Base-by-base conservation (phyloP, 2,888 invertebrate species). In the Ischnura elegans region DNA sequence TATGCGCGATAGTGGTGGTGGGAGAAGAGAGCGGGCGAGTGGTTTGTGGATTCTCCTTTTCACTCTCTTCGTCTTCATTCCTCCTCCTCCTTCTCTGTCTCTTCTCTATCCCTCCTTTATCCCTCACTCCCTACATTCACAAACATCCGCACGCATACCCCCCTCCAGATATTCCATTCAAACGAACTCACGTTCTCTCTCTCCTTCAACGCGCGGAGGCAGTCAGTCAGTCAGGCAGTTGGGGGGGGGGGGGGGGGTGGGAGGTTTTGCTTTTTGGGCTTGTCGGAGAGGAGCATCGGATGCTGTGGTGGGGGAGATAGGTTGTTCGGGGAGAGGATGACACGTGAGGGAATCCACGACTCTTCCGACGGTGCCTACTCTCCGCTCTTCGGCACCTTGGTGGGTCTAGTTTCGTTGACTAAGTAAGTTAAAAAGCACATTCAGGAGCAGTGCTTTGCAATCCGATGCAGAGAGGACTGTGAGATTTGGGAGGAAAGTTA, bases 11-110 rank as follows among this genome's bases (percentile, higher is more conserved):
- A n/a, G n/a, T n/a, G n/a, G 87, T 36, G 29, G 29, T 51, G 29
- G 19, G 51, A 2, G 47, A 36, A 10, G n/a, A 0, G 47, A 51
- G 36, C 19, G 13, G 55, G 51, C 13, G 86, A 86, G 86, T 46
- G 86, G 86, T 86, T 46, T 46, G 86, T 86, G 86, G 86, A 86
- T 86, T 86, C 46, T 46, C 86, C 86, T 45, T 86, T 86, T 46
- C 86, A 86, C 21, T 4, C 16, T 8, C n/a, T 29, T n/a, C 87
- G 0, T 36, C 47, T n/a, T 46, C 29, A 16, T 87, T 19, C n/a
- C 29, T 29, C 29, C 19, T 29, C 47, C 25, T 42, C 36, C 36
- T 45, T 8, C 43, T 0, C 43, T 19, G 42, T 13, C 3, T 25
- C 47, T n/a, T 47, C 21, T 87, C n/a, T 51, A 4, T 87, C 51